Evolutionary conservation across 1,140 invertebrate genomes (phyloP), one percentile per base, ranked within the genome.

Genomic region (Caenorhabditis latens): DNA sequence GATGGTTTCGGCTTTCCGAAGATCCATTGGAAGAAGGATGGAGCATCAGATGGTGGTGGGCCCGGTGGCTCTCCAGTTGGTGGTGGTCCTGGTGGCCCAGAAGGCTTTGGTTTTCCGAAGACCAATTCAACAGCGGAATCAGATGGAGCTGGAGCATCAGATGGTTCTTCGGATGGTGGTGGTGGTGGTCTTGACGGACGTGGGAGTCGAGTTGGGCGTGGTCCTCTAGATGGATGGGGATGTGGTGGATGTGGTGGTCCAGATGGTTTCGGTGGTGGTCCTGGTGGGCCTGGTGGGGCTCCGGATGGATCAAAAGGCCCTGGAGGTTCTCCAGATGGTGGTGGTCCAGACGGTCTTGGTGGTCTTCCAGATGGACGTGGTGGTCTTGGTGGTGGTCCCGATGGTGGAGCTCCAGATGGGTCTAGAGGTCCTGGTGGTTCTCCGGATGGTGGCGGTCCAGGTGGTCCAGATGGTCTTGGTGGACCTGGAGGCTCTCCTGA

Each of bases 1-100:
- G 16, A 65, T 65, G 61, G 65, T 71, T n/a, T n/a, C 19, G 65
- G 65, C 14, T 24, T 24, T 32, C 61, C 61, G 24, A 58, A 58
- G 19, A 58, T 19, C 6, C 14, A 58, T 58, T 58, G 14, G 19
- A 58, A 19, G 6, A n/a, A 6, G 6, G 55, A 58, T 46, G 65
- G 65, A 7, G 6, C 21, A n/a, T n/a, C 65, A 19, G 65, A 71
- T 71, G 65, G 65, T 46, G 65, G 65, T 71, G 65, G 65, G 4
- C 65, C 65, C 24, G 65, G 61, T 32, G 61, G 61, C 8, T 9
- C 61, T 24, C 61, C 61, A 32, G 61, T 46, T 71, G 65, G 65
- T 71, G 65, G 65, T 14, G 65, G 13, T 71, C 65, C 61, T 42
- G 32, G 32, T 61, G 57, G 57, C n/a, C 57, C 57, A 4, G 57